Evolutionary conservation across 2,888 invertebrate genomes (phyloP), one percentile per base, ranked within the genome.

Genomic region (Clunio marinus): DNA sequence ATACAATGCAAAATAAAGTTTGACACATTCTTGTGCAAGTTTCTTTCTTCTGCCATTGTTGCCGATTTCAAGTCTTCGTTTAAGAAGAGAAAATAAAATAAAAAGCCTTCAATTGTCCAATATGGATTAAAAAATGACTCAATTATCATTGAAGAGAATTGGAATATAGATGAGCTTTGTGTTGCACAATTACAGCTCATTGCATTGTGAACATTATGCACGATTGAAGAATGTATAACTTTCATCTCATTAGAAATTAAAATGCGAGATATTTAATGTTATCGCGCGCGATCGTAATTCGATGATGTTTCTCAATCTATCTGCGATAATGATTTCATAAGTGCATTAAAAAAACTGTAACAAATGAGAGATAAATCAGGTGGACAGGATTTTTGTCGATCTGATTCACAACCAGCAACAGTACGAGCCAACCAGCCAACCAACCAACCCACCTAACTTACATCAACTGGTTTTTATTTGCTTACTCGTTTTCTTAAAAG

Each of bases 1-100:
- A 45, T 46, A 63, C 63, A 63, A 63, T 63, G 63, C 45, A 63
- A 63, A 63, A 63, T 63, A 63, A 63, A 63, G 63, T 63, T 63
- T 63, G 63, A 63, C 63, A 63, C 63, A 63, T 63, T 63, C 46
- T 51, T 41, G 41, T 22, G 22, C 35, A 51, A 51, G 51, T 51
- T 51, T 51, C 22, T 10, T 41, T 17, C n/a, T 51, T n/a, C n/a
- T 51, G 51, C 51, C 51, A 51, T 51, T 51, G 51, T 51, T 51
- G 51, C 10, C 10, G 20, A 22, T 22, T 51, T 51, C 51, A 51
- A 51, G 10, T n/a, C 51, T 7, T 8, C 51, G 13, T 17, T 8
- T 7, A 32, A 4, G 32, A 32, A 4, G 32, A 8, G 32, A 32
- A 7, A 8, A 7, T 32, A 32, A 32, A 32, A 32, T 32, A n/a